These are phyloP conservation scores for Bambusicola thoracicus DNA, from an alignment of 2,113 vertebrate species.

Conservation along the genomic window DNA sequence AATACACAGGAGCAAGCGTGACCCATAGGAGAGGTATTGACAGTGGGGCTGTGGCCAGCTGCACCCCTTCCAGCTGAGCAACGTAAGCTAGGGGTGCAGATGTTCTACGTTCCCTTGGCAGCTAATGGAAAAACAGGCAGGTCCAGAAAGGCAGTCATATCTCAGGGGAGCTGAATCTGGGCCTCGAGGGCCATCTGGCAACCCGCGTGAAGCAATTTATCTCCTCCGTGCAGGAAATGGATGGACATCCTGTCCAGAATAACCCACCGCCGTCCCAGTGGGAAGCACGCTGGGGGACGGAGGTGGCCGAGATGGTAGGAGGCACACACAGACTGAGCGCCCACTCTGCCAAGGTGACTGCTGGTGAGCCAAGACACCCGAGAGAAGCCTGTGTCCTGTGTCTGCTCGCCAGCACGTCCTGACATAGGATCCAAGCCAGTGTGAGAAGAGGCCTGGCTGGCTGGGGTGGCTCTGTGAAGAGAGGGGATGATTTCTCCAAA, in stretches of 20 bases:
- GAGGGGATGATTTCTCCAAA: not conserved
- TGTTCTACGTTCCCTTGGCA: not conserved
- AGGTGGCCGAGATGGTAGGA: not conserved
- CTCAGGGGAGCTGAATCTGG: not conserved
- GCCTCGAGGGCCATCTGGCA: not conserved
- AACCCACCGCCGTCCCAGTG: not conserved
- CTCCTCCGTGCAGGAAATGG: not conserved
- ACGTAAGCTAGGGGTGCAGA: not conserved
- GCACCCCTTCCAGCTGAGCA: not conserved
- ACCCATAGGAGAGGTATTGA: not conserved
- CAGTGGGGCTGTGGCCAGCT: not conserved
- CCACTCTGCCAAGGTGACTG: constrained; percentile 13
- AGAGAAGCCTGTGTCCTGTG: constrained; percentile 18
- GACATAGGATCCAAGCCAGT: not conserved
- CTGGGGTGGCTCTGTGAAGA: constrained; percentile 2
- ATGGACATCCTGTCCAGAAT: not conserved
- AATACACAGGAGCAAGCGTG: not conserved
- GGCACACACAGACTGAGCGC: not conserved
- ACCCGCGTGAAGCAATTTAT: not conserved
- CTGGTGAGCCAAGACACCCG: constrained; percentile 8
- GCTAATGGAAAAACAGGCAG: not conserved
- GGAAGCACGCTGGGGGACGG: not conserved
- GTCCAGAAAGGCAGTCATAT: not conserved
- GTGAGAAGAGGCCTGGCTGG: constrained; percentile 5
- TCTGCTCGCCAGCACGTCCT: constrained; percentile 6